A percentile compares a stretch with the other conserved stretches of the same genome.
Conservation (phyloP, 2,113 vertebrate genomes). For the Archocentrus centrarchus region DNA sequence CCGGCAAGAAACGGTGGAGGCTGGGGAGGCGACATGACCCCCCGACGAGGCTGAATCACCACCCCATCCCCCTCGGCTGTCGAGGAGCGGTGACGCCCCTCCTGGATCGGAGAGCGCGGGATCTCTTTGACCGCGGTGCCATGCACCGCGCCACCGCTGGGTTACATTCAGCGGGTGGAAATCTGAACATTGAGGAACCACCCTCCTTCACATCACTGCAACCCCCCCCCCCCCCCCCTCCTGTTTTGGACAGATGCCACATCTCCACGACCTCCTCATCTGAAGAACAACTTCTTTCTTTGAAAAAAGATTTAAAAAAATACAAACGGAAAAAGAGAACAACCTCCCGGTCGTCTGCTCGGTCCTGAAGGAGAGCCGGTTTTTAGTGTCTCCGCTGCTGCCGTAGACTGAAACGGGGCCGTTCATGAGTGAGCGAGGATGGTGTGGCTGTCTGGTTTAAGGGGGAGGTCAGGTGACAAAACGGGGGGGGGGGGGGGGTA, state of each 20-base stretch:
- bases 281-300: constrained; percentile 18
- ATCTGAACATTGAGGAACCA: constrained; percentile 69
- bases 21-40: constrained; percentile 80
- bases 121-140: constrained; percentile 86
- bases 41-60: constrained; percentile 71
- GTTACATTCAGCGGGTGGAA: constrained; percentile 47
- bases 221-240: not conserved
- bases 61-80: constrained; percentile 67
- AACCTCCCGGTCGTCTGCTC: constrained; percentile 32
- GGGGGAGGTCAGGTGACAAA: constrained; percentile 71
- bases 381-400: constrained; percentile 39
- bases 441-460: constrained; percentile 53
- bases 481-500: not conserved
- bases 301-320: accelerated
- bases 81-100: constrained; percentile 81
- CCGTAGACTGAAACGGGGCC: constrained; percentile 1
- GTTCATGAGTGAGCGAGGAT: not conserved
- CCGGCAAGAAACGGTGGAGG: constrained; percentile 85
- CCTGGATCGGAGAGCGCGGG: constrained; percentile 84
- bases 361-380: constrained; percentile 27
- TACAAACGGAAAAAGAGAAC: not conserved
- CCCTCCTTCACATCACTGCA: constrained; percentile 8
- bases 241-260: constrained; percentile 30
- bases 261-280: constrained; percentile 7
- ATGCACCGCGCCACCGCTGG: constrained; percentile 66